Evolutionary conservation across 2,797 vertebrate genomes (phyloP), one percentile per base, ranked within the genome.

Genomic region (Zonotrichia albicollis): DNA sequence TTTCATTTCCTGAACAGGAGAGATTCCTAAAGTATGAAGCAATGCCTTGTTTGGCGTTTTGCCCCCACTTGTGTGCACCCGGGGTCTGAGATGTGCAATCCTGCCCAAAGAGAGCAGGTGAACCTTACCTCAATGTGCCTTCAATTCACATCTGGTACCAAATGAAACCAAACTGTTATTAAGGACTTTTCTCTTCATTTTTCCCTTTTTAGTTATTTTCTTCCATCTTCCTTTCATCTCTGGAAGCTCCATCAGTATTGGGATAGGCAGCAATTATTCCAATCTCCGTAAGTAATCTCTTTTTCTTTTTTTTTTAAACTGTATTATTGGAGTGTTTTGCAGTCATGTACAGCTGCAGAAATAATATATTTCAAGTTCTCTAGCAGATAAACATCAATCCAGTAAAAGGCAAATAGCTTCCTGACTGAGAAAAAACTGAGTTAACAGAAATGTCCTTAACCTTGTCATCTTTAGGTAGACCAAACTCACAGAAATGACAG

Each of bases 211-310:
- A 97, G 97, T 95, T 95, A 71, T 98, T 94, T 91, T 96, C 81
- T 95, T 97, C 91, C 94, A 96, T 73, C 92, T 94, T 93, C 86
- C 93, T 93, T 72, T 97, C 78, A 79, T 96, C 93, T 92, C 91
- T 85, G 96, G 94, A 92, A 96, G 93, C 92, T 96, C 96, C 60
- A 81, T 95, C 91, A 87, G 9, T 83, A 94, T 87, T 78, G 95
- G 97, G 94, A 94, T 93, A 84, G 87, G 95, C 87, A 97, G 86
- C 83, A 98, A 96, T 95, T 96, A 97, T 85, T 96, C 97, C 76
- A 90, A 70, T 85, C 87, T 96, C 83, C 93, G 97, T 97, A 96
- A 98, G 97, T 98, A 96, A 80, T 64, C 54, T 72, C 25, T 20
- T 36, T 25, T 57, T 25, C 22, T 46, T 64, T 8, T 30, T 30